Percentiles rank a stretch among this genome's conserved stretches.
Conservation (phyloP, 1,140 invertebrate species). For the Drosophila asahinai region DNA sequence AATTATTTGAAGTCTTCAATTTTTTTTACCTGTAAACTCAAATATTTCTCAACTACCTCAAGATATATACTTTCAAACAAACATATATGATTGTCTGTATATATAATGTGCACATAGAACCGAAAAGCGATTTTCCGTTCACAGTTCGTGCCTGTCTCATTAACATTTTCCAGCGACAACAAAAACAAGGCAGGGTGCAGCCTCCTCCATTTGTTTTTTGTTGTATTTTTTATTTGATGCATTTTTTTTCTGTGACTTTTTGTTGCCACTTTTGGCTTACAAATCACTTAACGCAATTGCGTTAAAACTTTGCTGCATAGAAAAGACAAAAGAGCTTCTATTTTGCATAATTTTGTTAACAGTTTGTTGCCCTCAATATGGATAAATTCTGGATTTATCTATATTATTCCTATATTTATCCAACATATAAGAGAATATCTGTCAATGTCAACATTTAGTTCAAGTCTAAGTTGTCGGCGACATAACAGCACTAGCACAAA, state of each 20-base stretch:
- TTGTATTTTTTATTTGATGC: neutral
- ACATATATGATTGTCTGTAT: neutral
- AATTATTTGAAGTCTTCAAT: neutral
- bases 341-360: slow-evolving; percentile 12
- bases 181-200: slow-evolving; percentile 45
- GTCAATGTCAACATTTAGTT: slow-evolving; percentile 45
- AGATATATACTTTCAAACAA: neutral
- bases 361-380: slow-evolving; percentile 38
- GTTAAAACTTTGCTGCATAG: slow-evolving; percentile 67
- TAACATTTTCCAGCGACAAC: slow-evolving; percentile 44
- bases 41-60: slow-evolving; percentile 8
- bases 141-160: slow-evolving; percentile 50
- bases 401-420: neutral
- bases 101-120: slow-evolving; percentile 21
- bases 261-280: slow-evolving; percentile 32
- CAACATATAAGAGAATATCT: neutral
- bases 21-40: neutral
- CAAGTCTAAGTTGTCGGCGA: slow-evolving; percentile 34
- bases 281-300: slow-evolving; percentile 78
- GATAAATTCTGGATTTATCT: neutral
- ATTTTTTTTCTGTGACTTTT: neutral
- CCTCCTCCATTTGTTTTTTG: slow-evolving; percentile 27
- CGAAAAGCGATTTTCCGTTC: slow-evolving; percentile 46
- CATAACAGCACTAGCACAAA: slow-evolving; percentile 36
- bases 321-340: slow-evolving; percentile 12